Conservation (phyloP, 1,140 invertebrate genomes). For the Centruroides vittatus region DNA sequence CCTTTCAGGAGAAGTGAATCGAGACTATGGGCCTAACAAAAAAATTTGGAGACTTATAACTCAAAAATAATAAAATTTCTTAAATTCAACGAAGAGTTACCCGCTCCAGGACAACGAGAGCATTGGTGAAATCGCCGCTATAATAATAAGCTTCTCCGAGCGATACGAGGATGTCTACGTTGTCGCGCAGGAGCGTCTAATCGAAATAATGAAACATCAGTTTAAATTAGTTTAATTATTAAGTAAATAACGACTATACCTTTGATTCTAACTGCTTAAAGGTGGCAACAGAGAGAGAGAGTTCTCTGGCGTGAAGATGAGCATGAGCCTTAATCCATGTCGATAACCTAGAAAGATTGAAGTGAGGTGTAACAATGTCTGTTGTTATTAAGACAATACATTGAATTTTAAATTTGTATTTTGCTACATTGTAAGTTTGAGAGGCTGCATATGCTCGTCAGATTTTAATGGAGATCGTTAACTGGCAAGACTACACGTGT, state of each 20-base stretch:
- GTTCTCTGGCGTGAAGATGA: slow-evolving; percentile 45
- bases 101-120: slow-evolving; percentile 25
- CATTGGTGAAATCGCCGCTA: slow-evolving; percentile 34
- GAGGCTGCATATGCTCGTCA: too few species aligned
- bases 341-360: slow-evolving; percentile 35
- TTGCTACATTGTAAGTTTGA: too few species aligned
- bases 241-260: slow-evolving; percentile 6
- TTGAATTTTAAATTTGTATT: too few species aligned
- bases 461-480: too few species aligned
- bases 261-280: slow-evolving; percentile 44
- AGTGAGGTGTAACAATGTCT: too few species aligned
- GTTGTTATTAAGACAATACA: too few species aligned
- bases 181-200: slow-evolving; percentile 42
- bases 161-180: slow-evolving; percentile 43
- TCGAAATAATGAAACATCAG: slow-evolving; percentile 17
- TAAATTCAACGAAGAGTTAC: slow-evolving; percentile 19
- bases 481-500: too few species aligned
- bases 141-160: slow-evolving; percentile 52
- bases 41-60: neutral
- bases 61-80: neutral
- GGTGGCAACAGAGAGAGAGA: slow-evolving; percentile 41
- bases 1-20: slow-evolving; percentile 41
- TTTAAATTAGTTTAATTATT: neutral
- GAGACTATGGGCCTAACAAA: slow-evolving; percentile 34
- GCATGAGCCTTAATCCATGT: slow-evolving; percentile 53